Base-by-base conservation (phyloP, 2,888 invertebrate species). In the Bellardia pandia region DNA sequence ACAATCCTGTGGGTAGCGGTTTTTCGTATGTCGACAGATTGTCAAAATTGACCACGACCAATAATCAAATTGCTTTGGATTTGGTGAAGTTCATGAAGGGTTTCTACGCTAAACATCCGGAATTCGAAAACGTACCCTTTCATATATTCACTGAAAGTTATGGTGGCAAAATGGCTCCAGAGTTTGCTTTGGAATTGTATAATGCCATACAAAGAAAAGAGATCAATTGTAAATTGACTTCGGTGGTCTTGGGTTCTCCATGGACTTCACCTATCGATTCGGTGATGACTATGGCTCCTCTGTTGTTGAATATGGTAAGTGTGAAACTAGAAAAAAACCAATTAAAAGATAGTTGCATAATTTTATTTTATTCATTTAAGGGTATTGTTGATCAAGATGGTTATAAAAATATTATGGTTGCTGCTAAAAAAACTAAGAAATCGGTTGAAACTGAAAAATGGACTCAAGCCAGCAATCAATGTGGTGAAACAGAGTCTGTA, bases 81-180 rank as follows among this genome's bases (percentile, higher is more conserved):
- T 95, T 98, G 89, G 94, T 98, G 1, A 94, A 94, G 75, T 94
- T 97, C 56, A 95, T 98, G 94, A 95, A 95, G 90, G 95, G 94
- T 7, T 97, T 98, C 93, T 96, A 97, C 89, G 90, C 94, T 16
- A 92, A 94, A 14, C 94, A 96, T 91, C 95, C 97, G 0, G 95
- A 96, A 90, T 98, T 98, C 91, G 95, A 95, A 92, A 94, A 93
- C 11, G 95, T 96, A 0, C 96, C 97, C 0, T 94, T 97, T 48
- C 98, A 98, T 91, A 97, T 98, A 86, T 97, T 97, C 91, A 96
- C 96, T 37, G 98, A 98, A 93, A 98, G 98, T 0, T 98, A 98
- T 92, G 98, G 98, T 23, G 98, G 98, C 1, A 98, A 98, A 94
- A 98, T 98, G 98, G 96, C 97, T 0, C 96, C 96, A 0, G 97